Percentiles rank a stretch among this genome's conserved stretches.
Evolutionary conservation across 2,797 vertebrate species (phyloP).

Genomic region (Etheostoma nigrum): DNA sequence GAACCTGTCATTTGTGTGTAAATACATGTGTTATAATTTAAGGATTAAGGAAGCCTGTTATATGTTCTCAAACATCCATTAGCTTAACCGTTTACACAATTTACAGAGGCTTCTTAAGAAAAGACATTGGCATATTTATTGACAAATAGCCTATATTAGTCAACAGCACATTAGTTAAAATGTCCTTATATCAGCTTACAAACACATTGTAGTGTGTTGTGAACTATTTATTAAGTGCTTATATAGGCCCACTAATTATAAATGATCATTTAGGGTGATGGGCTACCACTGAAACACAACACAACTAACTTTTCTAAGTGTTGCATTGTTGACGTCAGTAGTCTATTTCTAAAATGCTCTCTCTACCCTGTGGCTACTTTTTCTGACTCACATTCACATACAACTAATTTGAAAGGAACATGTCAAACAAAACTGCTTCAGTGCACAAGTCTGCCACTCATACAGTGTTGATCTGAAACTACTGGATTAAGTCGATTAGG

Average conservation of each 20-base stretch:
- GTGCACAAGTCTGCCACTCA: neutral
- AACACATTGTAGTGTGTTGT: neutral
- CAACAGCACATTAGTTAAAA: neutral
- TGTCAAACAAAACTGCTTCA: neutral
- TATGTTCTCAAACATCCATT: neutral
- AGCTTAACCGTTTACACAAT: neutral
- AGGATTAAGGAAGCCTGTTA: neutral
- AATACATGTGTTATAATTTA: neutral
- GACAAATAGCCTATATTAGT: neutral
- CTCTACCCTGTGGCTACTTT: neutral
- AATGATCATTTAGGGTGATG: neutral
- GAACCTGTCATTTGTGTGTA: neutral
- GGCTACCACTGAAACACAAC: neutral
- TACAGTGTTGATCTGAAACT: neutral
- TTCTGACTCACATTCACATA: constrained; percentile 25
- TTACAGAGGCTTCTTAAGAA: neutral
- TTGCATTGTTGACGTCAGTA: constrained; percentile 7
- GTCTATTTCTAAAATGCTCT: neutral
- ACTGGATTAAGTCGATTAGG: neutral
- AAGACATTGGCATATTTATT: neutral
- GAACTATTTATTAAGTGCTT: neutral
- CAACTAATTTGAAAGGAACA: constrained; percentile 10
- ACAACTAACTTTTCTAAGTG: no score
- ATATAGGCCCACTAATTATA: neutral
- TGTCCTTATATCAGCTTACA: neutral